These are phyloP conservation scores for Perithous albicinctus DNA, from an alignment of 2,888 invertebrate genomes.

Conservation along the genomic window DNA sequence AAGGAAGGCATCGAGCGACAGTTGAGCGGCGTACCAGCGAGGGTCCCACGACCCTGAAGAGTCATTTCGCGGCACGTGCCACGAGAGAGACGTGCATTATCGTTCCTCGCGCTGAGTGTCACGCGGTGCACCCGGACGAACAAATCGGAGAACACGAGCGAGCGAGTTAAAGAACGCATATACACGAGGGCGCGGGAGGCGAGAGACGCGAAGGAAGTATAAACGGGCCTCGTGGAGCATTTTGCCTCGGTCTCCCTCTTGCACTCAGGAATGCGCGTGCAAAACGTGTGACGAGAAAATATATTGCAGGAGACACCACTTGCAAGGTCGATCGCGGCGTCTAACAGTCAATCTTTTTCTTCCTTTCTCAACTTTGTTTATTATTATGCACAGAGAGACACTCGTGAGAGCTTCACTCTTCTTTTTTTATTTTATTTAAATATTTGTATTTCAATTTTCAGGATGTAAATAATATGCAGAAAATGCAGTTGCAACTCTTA, in stretches of 20 bases:
- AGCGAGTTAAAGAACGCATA: constrained; percentile 54
- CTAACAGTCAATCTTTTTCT: background rate
- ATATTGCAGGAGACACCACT: constrained; percentile 34
- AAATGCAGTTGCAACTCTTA: no score
- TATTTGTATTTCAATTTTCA: background rate
- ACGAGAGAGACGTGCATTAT: constrained; percentile 54
- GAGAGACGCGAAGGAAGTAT: constrained; percentile 27
- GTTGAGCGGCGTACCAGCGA: constrained; percentile 11
- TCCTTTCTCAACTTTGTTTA: constrained; percentile 4
- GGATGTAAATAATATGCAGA: no score
- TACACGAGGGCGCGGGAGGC: constrained; percentile 41
- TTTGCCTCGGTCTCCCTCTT: constrained; percentile 21
- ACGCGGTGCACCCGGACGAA: constrained; percentile 53
- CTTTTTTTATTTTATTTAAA: background rate
- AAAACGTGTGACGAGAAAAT: constrained; percentile 38
- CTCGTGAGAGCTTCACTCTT: background rate
- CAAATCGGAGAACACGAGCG: constrained; percentile 48
- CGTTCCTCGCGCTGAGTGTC: constrained; percentile 53
- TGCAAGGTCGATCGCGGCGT: constrained; percentile 44
- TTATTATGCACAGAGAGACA: background rate
- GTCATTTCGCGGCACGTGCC: constrained; percentile 60
- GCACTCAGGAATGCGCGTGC: constrained; percentile 38
- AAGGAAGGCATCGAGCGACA: constrained; percentile 16
- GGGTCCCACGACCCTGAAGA: constrained; percentile 58
- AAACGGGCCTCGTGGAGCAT: constrained; percentile 41